Conservation (phyloP, 2,113 vertebrate species). For the Tor tambroides region DNA sequence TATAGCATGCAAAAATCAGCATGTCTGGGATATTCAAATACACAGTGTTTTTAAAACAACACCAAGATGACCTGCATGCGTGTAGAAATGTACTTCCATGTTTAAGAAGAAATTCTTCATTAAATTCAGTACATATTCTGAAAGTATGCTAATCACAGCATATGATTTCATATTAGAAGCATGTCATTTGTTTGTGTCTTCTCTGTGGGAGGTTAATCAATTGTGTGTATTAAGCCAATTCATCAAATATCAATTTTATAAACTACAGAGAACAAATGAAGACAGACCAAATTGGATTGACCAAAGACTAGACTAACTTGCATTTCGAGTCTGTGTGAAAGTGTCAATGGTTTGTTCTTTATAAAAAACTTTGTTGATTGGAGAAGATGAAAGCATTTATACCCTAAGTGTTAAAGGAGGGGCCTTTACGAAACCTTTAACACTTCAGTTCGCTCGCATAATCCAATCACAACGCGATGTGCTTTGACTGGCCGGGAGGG, state of each 20-base stretch:
- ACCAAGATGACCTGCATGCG: not conserved
- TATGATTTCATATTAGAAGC: not conserved
- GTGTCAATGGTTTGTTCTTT: not conserved
- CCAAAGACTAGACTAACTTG: not conserved
- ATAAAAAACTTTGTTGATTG: conserved; percentile 24
- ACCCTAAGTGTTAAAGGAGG: conserved; percentile 20
- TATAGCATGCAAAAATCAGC: not conserved
- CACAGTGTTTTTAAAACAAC: not conserved
- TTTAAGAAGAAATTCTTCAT: not conserved
- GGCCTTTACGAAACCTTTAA: not conserved
- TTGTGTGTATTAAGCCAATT: not conserved
- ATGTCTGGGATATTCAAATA: not conserved
- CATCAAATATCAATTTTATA: not conserved
- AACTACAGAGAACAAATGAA: not conserved
- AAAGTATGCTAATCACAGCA: not conserved
- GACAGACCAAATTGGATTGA: not conserved
- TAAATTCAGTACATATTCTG: not conserved
- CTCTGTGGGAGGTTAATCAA: not conserved
- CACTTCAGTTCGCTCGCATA: not conserved
- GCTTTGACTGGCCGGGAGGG: not conserved
- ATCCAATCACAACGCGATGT: conserved; percentile 9
- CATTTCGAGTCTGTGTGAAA: conserved; percentile 20
- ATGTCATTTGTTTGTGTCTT: not conserved
- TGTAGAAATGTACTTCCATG: not conserved
- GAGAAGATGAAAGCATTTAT: conserved; percentile 39